Conservation (phyloP, 2,113 vertebrate genomes). For the Amphiprion percula region DNA sequence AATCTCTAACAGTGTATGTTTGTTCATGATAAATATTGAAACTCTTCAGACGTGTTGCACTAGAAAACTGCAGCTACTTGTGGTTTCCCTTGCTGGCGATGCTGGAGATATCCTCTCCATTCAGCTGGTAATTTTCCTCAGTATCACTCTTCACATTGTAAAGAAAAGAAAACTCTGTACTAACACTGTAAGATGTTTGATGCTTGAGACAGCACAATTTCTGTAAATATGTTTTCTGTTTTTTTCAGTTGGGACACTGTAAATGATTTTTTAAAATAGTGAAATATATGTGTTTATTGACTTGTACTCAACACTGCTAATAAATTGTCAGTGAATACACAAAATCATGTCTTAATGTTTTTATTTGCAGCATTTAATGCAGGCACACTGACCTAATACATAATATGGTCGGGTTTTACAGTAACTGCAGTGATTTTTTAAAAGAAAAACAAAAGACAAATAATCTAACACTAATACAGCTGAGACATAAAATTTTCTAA, state of each 20-base stretch:
- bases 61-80: constrained; percentile 29
- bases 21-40: constrained; percentile 20
- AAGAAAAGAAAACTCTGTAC: neutral
- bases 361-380: neutral
- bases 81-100: constrained; percentile 39
- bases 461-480: no score
- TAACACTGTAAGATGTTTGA: constrained; percentile 25
- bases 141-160: constrained; percentile 15
- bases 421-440: no score
- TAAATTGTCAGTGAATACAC: neutral
- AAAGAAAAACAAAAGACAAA: no score
- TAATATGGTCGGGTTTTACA: no score
- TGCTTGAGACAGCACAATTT: constrained; percentile 10
- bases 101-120: constrained; percentile 12
- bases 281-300: constrained; percentile 16
- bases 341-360: no score
- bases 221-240: constrained; percentile 54
- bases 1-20: constrained; percentile 1
- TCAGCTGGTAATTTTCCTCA: constrained; percentile 15
- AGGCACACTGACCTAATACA: no score
- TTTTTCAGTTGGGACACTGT: constrained; percentile 40
- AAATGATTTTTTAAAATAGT: constrained; percentile 56
- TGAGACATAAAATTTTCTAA: neutral
- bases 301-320: constrained; percentile 9
- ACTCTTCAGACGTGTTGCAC: constrained; percentile 30